Evolutionary conservation across 2,113 vertebrate genomes (phyloP), one percentile per base, ranked within the genome.

Genomic region (Muntiacus reevesi): DNA sequence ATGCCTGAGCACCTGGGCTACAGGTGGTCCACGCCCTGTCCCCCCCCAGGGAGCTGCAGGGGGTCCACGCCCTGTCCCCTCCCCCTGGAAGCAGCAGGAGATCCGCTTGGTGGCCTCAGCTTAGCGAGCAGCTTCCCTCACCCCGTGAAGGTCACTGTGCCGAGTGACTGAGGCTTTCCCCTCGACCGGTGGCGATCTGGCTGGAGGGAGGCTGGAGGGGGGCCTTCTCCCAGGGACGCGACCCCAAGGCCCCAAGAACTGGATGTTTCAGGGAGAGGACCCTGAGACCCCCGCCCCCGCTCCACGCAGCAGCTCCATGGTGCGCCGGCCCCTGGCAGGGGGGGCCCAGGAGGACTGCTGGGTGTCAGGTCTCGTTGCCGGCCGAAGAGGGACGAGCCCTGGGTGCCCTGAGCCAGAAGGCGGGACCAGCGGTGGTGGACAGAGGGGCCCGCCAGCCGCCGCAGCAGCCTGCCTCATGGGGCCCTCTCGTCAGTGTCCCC

Each of bases 291-390:
- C 25, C 0, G 0, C 30, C 59, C 15, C 0, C 1, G 13, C 2
- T 0, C 4, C 11, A 47, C 0, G 0, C 0, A 1, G 16, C 5
- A 25, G 71, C n/a, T 0, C 3, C 1, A 0, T 2, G 71, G 15
- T 0, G 0, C 11, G 8, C 4, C 7, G 3, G 33, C 36, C 15
- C 27, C 17, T 0, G 2, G 15, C 15, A 23, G n/a, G 43, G 19
- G 25, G 30, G 19, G 8, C 28, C 2, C 6, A 0, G 28, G 47
- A 36, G 15, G 0, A 57, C 11, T 2, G 47, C 19, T 21, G 45
- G 62, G 27, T 4, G 11, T 71, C 40, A 0, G 30, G 5, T 1
- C 52, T 17, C 50, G 1, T 2, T 6, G 36, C 50, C 0, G 6
- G 36, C 13, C 12, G 0, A 15, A 10, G 19, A 43, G 15, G 60